A percentile compares a stretch with the other conserved stretches of the same genome.
Evolutionary conservation across 92 coral and sea anemone genomes (phyloP).

Genomic region (Epizoanthus stellaris): DNA sequence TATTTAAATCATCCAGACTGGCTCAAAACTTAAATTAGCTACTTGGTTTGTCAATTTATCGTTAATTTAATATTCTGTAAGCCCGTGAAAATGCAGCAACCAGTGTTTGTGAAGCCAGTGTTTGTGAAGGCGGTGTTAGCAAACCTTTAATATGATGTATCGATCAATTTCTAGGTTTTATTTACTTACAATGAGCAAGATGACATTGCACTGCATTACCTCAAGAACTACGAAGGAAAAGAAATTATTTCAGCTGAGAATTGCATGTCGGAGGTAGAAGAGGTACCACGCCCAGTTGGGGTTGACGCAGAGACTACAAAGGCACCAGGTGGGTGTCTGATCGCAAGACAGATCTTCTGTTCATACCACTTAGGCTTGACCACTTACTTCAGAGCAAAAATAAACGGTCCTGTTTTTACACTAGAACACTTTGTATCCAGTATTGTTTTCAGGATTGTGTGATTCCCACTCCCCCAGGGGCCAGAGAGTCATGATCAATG

Average conservation of each 20-base stretch:
- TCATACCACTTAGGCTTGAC: background rate
- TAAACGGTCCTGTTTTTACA: too few relatives aligned
- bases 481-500: too few relatives aligned
- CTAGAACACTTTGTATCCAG: too few relatives aligned
- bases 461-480: too few relatives aligned
- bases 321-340: conserved; percentile 14
- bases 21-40: background rate
- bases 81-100: too few relatives aligned
- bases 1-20: background rate
- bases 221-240: conserved; percentile 81
- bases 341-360: background rate
- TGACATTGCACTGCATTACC: conserved; percentile 87
- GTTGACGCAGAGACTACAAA: conserved; percentile 19
- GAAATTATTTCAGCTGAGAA: conserved; percentile 91
- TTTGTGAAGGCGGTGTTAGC: too few relatives aligned
- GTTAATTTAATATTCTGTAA: too few relatives aligned
- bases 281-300: conserved; percentile 27
- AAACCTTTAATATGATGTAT: background rate
- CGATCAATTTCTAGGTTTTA: conserved; percentile 70
- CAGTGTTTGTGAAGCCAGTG: too few relatives aligned
- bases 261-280: conserved; percentile 83
- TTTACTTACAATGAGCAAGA: conserved; percentile 96
- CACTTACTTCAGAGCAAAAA: too few relatives aligned
- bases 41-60: background rate
- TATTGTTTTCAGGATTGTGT: too few relatives aligned